Base-by-base conservation (phyloP, 2,888 invertebrate genomes). In the Scaptomyza tumidula region DNA sequence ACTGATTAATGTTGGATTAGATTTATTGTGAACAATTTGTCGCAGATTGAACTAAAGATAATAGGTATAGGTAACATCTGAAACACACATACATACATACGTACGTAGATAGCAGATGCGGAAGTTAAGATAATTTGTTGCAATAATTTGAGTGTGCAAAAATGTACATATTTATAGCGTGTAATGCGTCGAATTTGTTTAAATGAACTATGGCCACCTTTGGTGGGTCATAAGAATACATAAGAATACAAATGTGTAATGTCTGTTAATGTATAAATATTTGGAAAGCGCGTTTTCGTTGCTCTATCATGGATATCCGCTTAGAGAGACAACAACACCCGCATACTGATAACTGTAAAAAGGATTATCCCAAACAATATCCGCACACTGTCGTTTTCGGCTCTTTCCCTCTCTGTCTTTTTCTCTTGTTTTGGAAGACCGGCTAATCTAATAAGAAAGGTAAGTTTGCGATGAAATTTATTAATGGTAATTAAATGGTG, bases 121-220 rank as follows among this genome's bases (percentile, higher is more conserved):
- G 7, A 45, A 31, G 33, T 16, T 16, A 9, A 7, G 14, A 39
- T 9, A 5, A 16, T 41, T 16, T 3, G 16, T 41, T 16, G 10
- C n/a, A n/a, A n/a, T n/a, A n/a, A n/a, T n/a, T 3, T 13, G 37
- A 7, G 35, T 35, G 4, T 35, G 10, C 1, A 16, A 41, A 41
- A 1, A 2, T 19, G 19, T 41, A 43, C 14, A 55, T 71, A 53
- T 54, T 54, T 54, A 60, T 31, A 59, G 67, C 75, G 45, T 62
- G 43, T 57, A 56, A 57, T 56, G 29, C 43, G 33, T 56, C 13
- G 3, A 54, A 62, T 66, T 66, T 4, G 57, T 43, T 50, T 33
- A 29, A 24, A 33, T 74, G 70, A 73, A 73, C 73, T 73, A 56
- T 64, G 46, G 16, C 54, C 69, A 64, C 73, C 63, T 69, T 41